A percentile compares a stretch with the other conserved stretches of the same genome.
phyloP scores from a whole-genome alignment of 92 coral and sea anemone species.

The Zoanthus solanderi region DNA sequence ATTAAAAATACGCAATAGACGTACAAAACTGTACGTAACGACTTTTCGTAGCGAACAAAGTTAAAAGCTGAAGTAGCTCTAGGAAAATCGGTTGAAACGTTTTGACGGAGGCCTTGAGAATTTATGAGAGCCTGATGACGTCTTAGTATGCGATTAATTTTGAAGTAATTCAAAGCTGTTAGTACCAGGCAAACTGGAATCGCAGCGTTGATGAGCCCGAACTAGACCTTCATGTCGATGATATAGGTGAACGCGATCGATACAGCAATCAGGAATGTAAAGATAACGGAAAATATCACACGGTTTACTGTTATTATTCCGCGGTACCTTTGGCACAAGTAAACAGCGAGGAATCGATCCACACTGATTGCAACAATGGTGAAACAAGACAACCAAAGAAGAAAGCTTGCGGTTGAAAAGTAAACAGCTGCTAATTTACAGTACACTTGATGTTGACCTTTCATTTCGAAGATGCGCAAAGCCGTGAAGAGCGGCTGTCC shows the following conservation, averaged over 20 bases:
- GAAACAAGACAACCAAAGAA: slow-evolving; percentile 9
- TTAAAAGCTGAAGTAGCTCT: background rate
- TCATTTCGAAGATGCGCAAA: slow-evolving; percentile 10
- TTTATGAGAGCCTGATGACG: background rate
- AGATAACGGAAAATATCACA: background rate
- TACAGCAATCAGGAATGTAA: background rate
- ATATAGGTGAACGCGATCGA: slow-evolving; percentile 5
- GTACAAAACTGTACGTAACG: background rate
- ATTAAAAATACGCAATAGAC: background rate
- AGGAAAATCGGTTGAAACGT: background rate
- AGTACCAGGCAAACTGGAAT: slow-evolving; percentile 9
- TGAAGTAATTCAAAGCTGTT: background rate
- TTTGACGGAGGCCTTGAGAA: background rate
- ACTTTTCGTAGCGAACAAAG: background rate
- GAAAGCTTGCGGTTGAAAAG: background rate
- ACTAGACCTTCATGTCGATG: background rate
- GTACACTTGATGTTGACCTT: background rate
- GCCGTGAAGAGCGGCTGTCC: slow-evolving; percentile 17
- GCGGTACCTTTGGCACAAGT: background rate
- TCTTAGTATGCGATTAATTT: background rate
- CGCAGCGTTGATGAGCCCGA: slow-evolving; percentile 3
- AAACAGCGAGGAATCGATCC: slow-evolving; percentile 26
- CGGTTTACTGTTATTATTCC: background rate
- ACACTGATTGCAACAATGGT: slow-evolving; percentile 13
- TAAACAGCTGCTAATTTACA: background rate